Evolutionary conservation across 2,113 vertebrate genomes (phyloP).

Genomic region (Hucho hucho): DNA sequence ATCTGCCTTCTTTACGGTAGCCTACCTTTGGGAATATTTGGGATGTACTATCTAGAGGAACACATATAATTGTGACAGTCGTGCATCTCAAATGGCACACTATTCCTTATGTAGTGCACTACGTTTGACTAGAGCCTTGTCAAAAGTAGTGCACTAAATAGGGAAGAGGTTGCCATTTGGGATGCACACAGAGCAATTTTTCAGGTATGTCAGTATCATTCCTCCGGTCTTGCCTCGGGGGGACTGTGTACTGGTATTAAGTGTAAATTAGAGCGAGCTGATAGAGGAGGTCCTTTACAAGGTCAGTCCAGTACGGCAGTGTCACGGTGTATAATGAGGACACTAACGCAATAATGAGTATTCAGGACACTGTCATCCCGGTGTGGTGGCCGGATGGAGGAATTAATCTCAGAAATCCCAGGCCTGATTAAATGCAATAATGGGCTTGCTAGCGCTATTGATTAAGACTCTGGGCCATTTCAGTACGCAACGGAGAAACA

Average conservation of each 20-base stretch:
- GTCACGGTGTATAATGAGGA: conserved; percentile 45
- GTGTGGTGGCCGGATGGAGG: conserved; percentile 13
- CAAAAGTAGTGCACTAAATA: too few species aligned
- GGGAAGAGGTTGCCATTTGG: too few species aligned
- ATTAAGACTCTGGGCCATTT: conserved; percentile 46
- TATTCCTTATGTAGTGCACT: too few species aligned
- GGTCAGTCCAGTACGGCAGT: conserved; percentile 33
- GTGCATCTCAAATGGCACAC: too few species aligned
- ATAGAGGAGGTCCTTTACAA: conserved; percentile 25
- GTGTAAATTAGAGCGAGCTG: conserved; percentile 23
- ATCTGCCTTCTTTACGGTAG: background rate
- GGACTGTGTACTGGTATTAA: conserved; percentile 1
- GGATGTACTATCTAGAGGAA: background rate
- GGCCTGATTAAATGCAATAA: conserved; percentile 51
- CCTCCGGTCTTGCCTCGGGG: background rate
- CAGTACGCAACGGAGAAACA: conserved; percentile 40
- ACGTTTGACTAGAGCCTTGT: too few species aligned
- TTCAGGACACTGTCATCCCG: conserved; percentile 28
- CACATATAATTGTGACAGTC: too few species aligned
- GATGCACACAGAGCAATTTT: too few species aligned
- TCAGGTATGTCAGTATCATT: too few species aligned
- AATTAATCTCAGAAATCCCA: conserved; percentile 43
- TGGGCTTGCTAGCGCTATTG: conserved; percentile 38
- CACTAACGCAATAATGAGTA: conserved; percentile 48
- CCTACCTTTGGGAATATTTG: background rate